Conservation (phyloP, 2,113 vertebrate genomes). For the Natator depressus region DNA sequence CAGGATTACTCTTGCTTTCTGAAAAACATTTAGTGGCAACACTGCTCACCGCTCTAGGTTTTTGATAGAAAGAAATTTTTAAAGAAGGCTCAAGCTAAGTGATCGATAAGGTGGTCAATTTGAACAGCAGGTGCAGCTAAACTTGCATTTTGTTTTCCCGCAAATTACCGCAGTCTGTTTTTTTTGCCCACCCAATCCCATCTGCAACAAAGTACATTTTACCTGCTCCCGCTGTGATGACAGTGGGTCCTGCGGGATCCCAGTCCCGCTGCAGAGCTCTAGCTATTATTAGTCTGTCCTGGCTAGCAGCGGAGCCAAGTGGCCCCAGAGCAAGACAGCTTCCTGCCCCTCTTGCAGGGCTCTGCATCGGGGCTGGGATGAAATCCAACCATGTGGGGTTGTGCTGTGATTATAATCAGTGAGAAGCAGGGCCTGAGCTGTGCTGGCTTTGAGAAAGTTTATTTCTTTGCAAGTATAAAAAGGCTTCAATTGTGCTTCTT, state of each 20-base stretch:
- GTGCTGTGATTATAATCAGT: background rate
- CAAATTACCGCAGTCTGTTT: too few species aligned
- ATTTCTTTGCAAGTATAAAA: background rate
- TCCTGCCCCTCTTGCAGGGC: background rate
- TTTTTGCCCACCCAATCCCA: background rate
- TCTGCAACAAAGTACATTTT: background rate
- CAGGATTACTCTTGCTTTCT: background rate
- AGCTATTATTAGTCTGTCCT: background rate
- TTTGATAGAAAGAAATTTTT: background rate
- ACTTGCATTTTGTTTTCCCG: background rate
- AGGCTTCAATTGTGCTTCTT: background rate
- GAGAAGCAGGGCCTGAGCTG: background rate
- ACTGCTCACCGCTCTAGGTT: background rate
- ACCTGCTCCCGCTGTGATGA: background rate
- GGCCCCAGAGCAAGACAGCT: background rate
- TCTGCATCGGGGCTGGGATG: background rate
- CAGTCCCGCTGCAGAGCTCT: background rate
- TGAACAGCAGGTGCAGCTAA: background rate
- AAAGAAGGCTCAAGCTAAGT: background rate
- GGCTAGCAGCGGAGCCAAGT: background rate
- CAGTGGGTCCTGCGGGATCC: background rate
- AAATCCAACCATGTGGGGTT: background rate
- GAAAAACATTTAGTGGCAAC: background rate
- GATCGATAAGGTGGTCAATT: too few species aligned
- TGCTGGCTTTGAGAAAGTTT: background rate